Conservation (phyloP, 2,888 invertebrate genomes). For the Macrostomum cliftonense region DNA sequence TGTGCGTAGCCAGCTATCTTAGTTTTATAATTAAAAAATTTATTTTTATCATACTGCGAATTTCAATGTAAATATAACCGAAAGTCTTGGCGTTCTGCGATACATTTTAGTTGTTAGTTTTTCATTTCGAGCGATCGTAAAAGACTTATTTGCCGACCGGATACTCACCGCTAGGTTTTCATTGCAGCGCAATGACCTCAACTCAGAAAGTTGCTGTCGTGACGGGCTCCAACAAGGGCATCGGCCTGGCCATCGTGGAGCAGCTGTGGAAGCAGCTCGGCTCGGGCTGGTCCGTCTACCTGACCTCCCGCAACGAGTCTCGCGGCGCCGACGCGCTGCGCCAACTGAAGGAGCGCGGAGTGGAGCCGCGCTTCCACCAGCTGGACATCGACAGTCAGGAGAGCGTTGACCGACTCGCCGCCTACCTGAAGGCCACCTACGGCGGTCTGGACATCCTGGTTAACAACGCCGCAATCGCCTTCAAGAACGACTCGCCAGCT, state of each 20-base stretch:
- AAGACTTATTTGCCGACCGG: too few species aligned
- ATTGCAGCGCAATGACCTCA: too few species aligned
- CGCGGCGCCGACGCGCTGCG: conserved; percentile 13
- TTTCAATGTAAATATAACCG: too few species aligned
- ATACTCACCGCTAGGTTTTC: too few species aligned
- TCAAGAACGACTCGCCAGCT: conserved; percentile 37
- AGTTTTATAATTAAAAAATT: too few species aligned
- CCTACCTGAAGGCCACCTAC: conserved; percentile 46
- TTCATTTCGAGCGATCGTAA: too few species aligned
- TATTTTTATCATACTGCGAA: too few species aligned
- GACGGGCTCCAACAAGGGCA: conserved; percentile 32
- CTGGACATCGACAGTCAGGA: conserved; percentile 24
- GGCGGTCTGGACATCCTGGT: conserved; percentile 49
- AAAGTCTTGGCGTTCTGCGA: too few species aligned
- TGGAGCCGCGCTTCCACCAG: conserved; percentile 12
- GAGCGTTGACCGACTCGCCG: conserved; percentile 46
- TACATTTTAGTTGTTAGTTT: too few species aligned
- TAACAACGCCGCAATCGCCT: conserved; percentile 31
- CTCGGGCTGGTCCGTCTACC: not conserved
- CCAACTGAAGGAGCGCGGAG: conserved; percentile 4
- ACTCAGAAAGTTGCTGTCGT: conserved; percentile 13
- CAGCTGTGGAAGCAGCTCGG: conserved; percentile 14
- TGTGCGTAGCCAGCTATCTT: too few species aligned
- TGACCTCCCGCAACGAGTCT: conserved; percentile 14
- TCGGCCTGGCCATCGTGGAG: conserved; percentile 28